Conservation (phyloP, 2,113 vertebrate species). For the Forbesichthys papilliferus region DNA sequence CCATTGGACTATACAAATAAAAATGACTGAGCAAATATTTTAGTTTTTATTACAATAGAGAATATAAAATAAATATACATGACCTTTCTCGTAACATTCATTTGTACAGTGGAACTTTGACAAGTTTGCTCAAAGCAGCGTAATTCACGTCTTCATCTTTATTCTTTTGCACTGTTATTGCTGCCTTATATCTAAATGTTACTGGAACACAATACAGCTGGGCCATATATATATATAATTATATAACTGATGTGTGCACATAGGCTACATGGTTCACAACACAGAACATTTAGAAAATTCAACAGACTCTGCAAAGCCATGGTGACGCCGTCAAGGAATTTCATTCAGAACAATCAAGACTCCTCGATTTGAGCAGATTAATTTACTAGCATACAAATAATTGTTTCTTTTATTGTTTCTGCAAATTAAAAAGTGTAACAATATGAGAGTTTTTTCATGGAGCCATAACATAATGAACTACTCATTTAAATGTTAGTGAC, state of each 20-base stretch:
- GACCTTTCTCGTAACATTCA: constrained; percentile 87
- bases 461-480: not conserved
- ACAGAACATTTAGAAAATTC: constrained; percentile 45
- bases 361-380: not conserved
- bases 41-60: constrained; percentile 89
- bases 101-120: constrained; percentile 81
- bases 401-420: not conserved
- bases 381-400: not conserved
- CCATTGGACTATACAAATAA: not conserved
- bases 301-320: constrained; percentile 61
- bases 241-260: constrained; percentile 58
- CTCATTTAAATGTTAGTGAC: not conserved
- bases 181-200: constrained; percentile 56
- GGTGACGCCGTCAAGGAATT: not conserved
- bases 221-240: constrained; percentile 67
- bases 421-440: not conserved
- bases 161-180: constrained; percentile 41
- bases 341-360: not conserved
- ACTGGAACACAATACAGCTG: constrained; percentile 63
- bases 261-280: constrained; percentile 36
- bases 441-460: not conserved
- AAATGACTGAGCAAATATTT: constrained; percentile 76
- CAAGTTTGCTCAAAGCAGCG: constrained; percentile 77
- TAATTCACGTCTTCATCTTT: constrained; percentile 49
- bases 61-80: constrained; percentile 92